These are phyloP conservation scores for Synergus gifuensis DNA, from an alignment of 2,888 invertebrate species.

Conservation along the genomic window DNA sequence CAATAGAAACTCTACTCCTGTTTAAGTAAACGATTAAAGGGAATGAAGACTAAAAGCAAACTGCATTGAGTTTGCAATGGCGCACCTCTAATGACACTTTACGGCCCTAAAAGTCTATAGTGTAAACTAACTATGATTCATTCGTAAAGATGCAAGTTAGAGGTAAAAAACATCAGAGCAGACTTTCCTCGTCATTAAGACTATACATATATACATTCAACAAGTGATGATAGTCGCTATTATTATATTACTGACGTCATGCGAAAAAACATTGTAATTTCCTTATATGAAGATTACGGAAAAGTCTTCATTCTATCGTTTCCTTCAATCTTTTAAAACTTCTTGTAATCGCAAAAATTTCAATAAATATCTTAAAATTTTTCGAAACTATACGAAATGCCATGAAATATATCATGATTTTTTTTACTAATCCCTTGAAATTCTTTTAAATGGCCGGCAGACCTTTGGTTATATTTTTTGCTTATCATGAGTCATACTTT, in stretches of 20 bases:
- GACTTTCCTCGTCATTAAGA: constrained; percentile 4
- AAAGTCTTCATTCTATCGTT: background rate
- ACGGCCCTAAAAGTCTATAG: background rate
- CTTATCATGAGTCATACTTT: too few species aligned
- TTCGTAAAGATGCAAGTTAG: background rate
- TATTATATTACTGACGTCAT: background rate
- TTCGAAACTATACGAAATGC: too few species aligned
- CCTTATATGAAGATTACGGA: background rate
- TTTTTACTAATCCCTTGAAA: too few species aligned
- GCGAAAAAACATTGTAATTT: background rate
- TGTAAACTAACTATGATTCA: background rate
- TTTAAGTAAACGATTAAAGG: constrained; percentile 27
- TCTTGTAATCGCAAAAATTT: too few species aligned
- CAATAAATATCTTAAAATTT: too few species aligned
- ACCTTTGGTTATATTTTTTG: too few species aligned
- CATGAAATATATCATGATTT: too few species aligned
- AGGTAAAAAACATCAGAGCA: background rate
- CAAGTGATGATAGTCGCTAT: background rate
- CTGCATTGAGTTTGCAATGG: constrained; percentile 27
- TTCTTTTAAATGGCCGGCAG: too few species aligned
- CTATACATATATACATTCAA: too few species aligned
- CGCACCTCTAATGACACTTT: constrained; percentile 27
- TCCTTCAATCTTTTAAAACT: too few species aligned
- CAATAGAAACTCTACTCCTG: constrained; percentile 28
- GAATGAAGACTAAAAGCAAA: constrained; percentile 30